phyloP scores from a whole-genome alignment of 2,797 vertebrate species.

The Myotis daubentonii region DNA sequence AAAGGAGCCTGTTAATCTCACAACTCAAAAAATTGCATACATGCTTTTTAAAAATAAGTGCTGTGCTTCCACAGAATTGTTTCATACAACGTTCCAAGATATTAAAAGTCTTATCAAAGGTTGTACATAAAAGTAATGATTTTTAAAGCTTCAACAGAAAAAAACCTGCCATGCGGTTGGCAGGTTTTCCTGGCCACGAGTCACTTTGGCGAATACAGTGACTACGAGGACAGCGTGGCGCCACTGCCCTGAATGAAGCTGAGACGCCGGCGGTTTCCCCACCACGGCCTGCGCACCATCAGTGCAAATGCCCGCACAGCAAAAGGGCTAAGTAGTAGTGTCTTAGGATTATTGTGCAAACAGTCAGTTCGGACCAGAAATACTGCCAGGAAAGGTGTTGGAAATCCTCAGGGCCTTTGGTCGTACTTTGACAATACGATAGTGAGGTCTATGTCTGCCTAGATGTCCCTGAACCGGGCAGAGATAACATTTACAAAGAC shows the following conservation, averaged over 20 bases:
- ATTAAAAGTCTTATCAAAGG: background rate
- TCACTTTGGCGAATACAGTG: background rate
- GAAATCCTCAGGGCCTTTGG: background rate
- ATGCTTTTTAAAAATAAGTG: background rate
- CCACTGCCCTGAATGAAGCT: background rate
- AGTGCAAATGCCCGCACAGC: background rate
- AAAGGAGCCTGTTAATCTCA: background rate
- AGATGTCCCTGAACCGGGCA: background rate
- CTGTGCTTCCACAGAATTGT: background rate
- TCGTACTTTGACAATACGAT: background rate
- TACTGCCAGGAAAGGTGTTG: background rate
- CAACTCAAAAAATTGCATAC: background rate
- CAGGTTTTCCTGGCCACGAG: background rate
- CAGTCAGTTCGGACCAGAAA: background rate
- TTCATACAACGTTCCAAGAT: background rate
- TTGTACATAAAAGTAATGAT: background rate
- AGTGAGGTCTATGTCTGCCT: background rate
- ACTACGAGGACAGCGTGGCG: background rate
- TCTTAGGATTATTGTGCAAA: constrained; percentile 22
- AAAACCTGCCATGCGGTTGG: background rate
- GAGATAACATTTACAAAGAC: background rate
- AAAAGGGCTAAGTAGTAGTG: background rate
- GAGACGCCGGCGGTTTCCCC: background rate
- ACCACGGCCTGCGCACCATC: background rate
- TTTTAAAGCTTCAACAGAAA: background rate